These are phyloP conservation scores for Cyclophora punctaria DNA, from an alignment of 2,888 invertebrate species.

Conservation along the genomic window DNA sequence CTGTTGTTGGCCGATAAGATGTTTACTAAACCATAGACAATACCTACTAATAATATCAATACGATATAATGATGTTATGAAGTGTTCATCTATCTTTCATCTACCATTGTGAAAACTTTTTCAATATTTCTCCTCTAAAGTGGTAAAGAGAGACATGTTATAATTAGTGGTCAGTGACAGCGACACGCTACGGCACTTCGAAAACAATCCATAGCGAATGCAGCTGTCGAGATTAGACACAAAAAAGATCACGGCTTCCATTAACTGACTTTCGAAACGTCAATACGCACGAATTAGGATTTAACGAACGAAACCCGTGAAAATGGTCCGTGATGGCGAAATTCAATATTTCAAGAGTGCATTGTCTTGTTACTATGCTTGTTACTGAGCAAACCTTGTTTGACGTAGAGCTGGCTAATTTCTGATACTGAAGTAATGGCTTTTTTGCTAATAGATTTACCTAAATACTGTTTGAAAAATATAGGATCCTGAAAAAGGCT, in stretches of 20 bases:
- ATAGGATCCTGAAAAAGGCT: too few species aligned
- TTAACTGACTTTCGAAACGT: conserved; percentile 66
- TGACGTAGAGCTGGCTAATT: conserved; percentile 1
- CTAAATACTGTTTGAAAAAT: too few species aligned
- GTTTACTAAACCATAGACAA: not conserved
- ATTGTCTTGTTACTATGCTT: conserved; percentile 8
- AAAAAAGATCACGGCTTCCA: conserved; percentile 66
- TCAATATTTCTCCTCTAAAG: too few species aligned
- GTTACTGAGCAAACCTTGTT: too few species aligned
- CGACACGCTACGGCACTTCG: conserved; percentile 58
- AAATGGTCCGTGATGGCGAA: conserved; percentile 13
- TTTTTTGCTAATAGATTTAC: too few species aligned
- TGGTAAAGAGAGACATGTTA: conserved; percentile 19
- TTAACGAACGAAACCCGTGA: conserved; percentile 42
- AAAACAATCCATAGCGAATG: conserved; percentile 62
- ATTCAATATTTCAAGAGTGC: conserved; percentile 14
- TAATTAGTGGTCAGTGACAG: conserved; percentile 67
- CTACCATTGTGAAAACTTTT: too few species aligned
- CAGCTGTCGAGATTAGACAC: conserved; percentile 58
- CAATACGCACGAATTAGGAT: conserved; percentile 69
- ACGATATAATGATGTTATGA: conserved; percentile 9
- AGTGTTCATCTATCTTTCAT: too few species aligned
- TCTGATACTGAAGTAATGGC: too few species aligned
- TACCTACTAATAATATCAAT: conserved; percentile 6
- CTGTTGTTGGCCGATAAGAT: too few species aligned